These are phyloP conservation scores for Lycodopsis pacificus DNA, from an alignment of 2,797 vertebrate genomes.

Conservation along the genomic window DNA sequence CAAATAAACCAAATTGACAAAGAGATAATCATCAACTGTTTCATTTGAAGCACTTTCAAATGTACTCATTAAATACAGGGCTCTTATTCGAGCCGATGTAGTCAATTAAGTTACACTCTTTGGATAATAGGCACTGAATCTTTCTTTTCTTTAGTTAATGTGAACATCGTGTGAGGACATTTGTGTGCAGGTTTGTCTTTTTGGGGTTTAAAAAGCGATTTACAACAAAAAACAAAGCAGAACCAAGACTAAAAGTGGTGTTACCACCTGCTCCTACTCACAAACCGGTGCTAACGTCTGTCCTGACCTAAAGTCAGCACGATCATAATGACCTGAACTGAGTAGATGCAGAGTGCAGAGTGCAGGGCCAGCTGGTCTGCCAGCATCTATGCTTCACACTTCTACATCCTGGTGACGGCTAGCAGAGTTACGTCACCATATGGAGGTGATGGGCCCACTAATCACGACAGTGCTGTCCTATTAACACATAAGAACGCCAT, in stretches of 20 bases:
- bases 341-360: conserved; percentile 52
- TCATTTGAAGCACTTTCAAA: conserved; percentile 58
- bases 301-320: conserved; percentile 52
- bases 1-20: conserved; percentile 57
- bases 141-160: conserved; percentile 25
- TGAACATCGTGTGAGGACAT: conserved; percentile 8
- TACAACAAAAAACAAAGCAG: conserved; percentile 20
- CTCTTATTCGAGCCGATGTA: conserved; percentile 33
- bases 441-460: conserved; percentile 75
- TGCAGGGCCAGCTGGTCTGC: conserved; percentile 63
- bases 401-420: conserved; percentile 67
- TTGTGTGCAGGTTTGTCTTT: conserved; percentile 8
- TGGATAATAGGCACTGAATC: conserved; percentile 28
- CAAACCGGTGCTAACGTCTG: conserved; percentile 13
- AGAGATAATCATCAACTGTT: conserved; percentile 62
- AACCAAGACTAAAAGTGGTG: conserved; percentile 5
- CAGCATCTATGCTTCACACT: conserved; percentile 63
- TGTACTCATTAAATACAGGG: conserved; percentile 53
- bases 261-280: conserved; percentile 2
- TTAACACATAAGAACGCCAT: conserved; percentile 72
- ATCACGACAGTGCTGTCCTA: conserved; percentile 75
- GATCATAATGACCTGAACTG: conserved; percentile 42
- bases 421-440: conserved; percentile 68
- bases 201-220: conserved; percentile 26
- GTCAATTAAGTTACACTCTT: conserved; percentile 55